Conservation (phyloP, 1,140 invertebrate genomes). For the Zaprionus taronus region DNA sequence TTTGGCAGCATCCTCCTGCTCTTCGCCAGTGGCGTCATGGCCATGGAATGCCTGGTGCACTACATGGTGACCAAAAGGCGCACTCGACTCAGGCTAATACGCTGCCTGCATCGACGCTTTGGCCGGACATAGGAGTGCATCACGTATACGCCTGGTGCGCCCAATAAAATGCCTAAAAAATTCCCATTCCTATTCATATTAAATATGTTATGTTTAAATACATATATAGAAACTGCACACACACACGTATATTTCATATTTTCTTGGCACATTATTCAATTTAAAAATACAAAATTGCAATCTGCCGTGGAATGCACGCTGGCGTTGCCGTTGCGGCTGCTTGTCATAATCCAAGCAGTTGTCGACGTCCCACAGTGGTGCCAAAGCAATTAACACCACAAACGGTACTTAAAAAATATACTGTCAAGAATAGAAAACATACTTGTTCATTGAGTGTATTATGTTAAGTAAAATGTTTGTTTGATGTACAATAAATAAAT, state of each 20-base stretch:
- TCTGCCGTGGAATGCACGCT: slow-evolving; percentile 73
- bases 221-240: slow-evolving; percentile 31
- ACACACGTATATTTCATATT: slow-evolving; percentile 55
- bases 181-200: slow-evolving; percentile 23
- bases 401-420: background rate
- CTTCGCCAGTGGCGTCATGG: slow-evolving; percentile 54
- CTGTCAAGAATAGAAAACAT: background rate
- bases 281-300: slow-evolving; percentile 80
- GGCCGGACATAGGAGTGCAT: slow-evolving; percentile 8
- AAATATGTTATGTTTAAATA: slow-evolving; percentile 31
- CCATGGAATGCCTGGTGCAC: slow-evolving; percentile 46
- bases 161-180: slow-evolving; percentile 26
- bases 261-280: slow-evolving; percentile 82
- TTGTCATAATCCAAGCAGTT: slow-evolving; percentile 76
- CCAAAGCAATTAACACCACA: background rate
- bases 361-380: slow-evolving; percentile 60
- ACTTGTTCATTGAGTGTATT: too few relatives aligned
- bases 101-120: slow-evolving; percentile 50
- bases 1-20: slow-evolving; percentile 52
- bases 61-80: slow-evolving; percentile 40
- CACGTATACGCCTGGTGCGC: slow-evolving; percentile 46
- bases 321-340: slow-evolving; percentile 69
- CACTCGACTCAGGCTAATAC: slow-evolving; percentile 44
- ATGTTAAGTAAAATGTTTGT: too few relatives aligned
- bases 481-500: too few relatives aligned